Evolutionary conservation across 2,113 vertebrate genomes (phyloP), one percentile per base, ranked within the genome.

Genomic region (Pogonocichla stellata): DNA sequence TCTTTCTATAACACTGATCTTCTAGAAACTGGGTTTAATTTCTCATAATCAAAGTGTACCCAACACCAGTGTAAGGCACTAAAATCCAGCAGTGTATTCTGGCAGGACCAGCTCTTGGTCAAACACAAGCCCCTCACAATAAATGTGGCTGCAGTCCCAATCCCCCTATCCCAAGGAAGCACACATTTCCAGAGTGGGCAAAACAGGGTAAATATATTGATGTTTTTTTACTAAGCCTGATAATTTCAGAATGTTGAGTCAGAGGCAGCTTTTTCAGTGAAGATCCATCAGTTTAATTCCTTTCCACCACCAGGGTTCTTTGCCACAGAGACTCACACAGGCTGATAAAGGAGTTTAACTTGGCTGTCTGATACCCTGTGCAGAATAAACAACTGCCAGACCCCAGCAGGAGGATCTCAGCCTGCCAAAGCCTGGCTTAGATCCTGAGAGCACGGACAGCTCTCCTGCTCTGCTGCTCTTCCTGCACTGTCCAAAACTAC

Each of bases 101-200:
- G 99, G 98, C 91, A 99, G 95, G 81, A 98, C 93, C 25, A 99
- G 97, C 31, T 99, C 98, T 78, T 96, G 98, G 71, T 99, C 98
- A 92, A 98, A 99, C 78, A 99, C 94, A 96, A 99, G 98, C 98
- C 98, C 99, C 93, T 98, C 97, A 72, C 86, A 98, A 73, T 97
- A 97, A 43, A 95, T 73, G 24, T 93, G 88, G 56, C 86, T 94
- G 93, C 97, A 98, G 53, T 97, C 96, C 82, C 98, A 98, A 69
- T 71, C 96, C 53, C 90, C 82, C 28, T 91, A 86, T 58, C 94
- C 92, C 66, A 58, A 77, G 19, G 88, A 48, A 86, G 95, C 94
- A 79, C 53, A 86, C 29, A 81, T 36, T 79, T 97, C 95, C 97
- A 84, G 80, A 95, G 58, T 23, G 42, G 34, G 38, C 13, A 79